Evolutionary conservation across 2,797 vertebrate genomes (phyloP), one percentile per base, ranked within the genome.

Genomic region (Nannoperca australis): DNA sequence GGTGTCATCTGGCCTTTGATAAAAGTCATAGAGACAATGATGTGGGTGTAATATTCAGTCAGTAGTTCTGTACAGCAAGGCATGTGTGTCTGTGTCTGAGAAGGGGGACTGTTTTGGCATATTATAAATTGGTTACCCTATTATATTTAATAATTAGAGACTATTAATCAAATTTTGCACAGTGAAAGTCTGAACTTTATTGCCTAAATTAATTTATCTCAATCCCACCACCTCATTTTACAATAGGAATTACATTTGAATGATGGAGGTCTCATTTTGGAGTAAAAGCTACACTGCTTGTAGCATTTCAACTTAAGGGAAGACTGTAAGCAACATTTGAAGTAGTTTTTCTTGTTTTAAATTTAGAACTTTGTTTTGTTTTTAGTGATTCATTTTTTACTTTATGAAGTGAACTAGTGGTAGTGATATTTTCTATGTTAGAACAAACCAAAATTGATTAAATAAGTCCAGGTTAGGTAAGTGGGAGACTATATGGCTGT

Each of bases 11-110:
- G 70, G 14, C 32, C 5, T 47, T 18, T 47, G 45, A 47, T 20
- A 47, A 47, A 47, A 9, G 18, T 20, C 27, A 27, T 40, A 20
- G 34, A 22, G n/a, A 74, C 11, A 73, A 27, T 58, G 7, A 69
- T 56, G 22, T 24, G 12, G 42, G 49, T 58, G 17, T 79, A n/a
- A 17, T n/a, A 27, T 55, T 67, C 17, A 64, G n/a, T 3, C 55
- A 38, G 22, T 11, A 24, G 38, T 27, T 68, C 22, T 4, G 10
- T 20, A 50, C 20, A 73, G 17, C 17, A 20, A 53, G 7, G 5
- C 24, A 11, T 45, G 20, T 38, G 36, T 38, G 11, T 38, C 36
- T 32, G 27, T 74, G 10, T 59, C 18, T 49, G 15, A 22, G 20
- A 8, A 36, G 20, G 6, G 14, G 8, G 65, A 27, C 14, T 32